These are phyloP conservation scores for Cynaeus angustus DNA, from an alignment of 2,888 invertebrate species.

Conservation along the genomic window DNA sequence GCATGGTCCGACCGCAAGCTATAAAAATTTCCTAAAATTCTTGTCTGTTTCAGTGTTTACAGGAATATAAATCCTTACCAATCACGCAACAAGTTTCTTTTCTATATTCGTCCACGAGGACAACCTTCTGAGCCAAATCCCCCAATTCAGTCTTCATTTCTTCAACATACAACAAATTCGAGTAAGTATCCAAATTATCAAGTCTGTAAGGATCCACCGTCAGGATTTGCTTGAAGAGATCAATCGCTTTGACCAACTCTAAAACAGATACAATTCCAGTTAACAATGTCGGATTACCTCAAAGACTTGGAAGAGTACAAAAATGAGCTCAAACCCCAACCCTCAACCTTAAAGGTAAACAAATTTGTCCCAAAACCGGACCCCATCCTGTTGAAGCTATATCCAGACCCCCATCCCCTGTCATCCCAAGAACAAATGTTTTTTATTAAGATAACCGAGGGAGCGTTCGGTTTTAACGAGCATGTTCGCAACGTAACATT, in stretches of 20 bases:
- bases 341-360: conserved; percentile 17
- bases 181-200: conserved; percentile 97
- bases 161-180: conserved; percentile 95
- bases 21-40: conserved; percentile 92
- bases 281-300: conserved; percentile 41
- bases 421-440: conserved; percentile 63
- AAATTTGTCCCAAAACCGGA: conserved; percentile 60
- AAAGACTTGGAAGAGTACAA: conserved; percentile 45
- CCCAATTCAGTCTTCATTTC: conserved; percentile 94
- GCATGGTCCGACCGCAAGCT: conserved; percentile 96
- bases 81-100: conserved; percentile 99
- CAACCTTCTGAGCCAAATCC: conserved; percentile 93
- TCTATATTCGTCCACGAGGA: conserved; percentile 95
- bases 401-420: conserved; percentile 58
- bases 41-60: not conserved
- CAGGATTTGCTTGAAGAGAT: conserved; percentile 87
- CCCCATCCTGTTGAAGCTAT: conserved; percentile 59
- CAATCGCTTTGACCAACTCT: conserved; percentile 93
- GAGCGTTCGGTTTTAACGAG: conserved; percentile 63
- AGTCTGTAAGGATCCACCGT: conserved; percentile 93
- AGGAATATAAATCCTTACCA: conserved; percentile 74
- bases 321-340: conserved; percentile 17
- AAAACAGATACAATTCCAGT: conserved; percentile 60
- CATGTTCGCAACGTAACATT: conserved; percentile 61
- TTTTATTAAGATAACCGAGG: conserved; percentile 62